Base-by-base conservation (phyloP, 2,888 invertebrate genomes). In the Microdon myrmicae region DNA sequence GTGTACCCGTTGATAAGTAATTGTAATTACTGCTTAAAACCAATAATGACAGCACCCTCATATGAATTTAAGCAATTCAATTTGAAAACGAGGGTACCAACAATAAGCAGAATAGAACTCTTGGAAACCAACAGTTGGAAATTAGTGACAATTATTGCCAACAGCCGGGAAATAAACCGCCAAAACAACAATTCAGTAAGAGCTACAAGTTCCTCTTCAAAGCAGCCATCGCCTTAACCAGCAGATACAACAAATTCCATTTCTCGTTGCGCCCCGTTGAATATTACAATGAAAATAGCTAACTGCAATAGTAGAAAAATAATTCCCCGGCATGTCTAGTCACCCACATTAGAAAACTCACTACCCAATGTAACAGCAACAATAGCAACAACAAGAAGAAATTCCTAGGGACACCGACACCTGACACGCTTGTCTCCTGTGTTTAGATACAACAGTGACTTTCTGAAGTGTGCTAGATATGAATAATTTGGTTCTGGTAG, bases 401-500 rank as follows among this genome's bases (percentile, higher is more conserved):
- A 23, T n/a, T n/a, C n/a, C n/a, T n/a, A n/a, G n/a, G n/a, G n/a
- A n/a, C n/a, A n/a, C 32, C 28, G 17, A 26, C 61, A 64, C 61
- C 61, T 64, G 61, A 64, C 61, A 56, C 25, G 26, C 25, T 31
- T 51, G 61, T 56, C 51, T 64, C 61, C 56, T 56, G 31, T 47
- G 56, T 45, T 51, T 45, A 56, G 45, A 64, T 37, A 45, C 49
- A 37, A 22, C 51, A 32, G 38, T 37, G n/a, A 31, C 59, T 43
- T n/a, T n/a, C n/a, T 31, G 44, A 35, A 56, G 61, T 58, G 61
- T 64, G 61, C 61, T 64, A 25, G 61, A 64, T 29, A 64, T 58
- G 61, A 64, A 64, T 64, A 64, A 64, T 64, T 64, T 64, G 45
- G 61, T 56, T 17, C 41, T 56, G 61, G 25, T 47, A 64, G 61